Evolutionary conservation across 1,140 invertebrate genomes (phyloP).

Genomic region (Lanistes nyassanus): DNA sequence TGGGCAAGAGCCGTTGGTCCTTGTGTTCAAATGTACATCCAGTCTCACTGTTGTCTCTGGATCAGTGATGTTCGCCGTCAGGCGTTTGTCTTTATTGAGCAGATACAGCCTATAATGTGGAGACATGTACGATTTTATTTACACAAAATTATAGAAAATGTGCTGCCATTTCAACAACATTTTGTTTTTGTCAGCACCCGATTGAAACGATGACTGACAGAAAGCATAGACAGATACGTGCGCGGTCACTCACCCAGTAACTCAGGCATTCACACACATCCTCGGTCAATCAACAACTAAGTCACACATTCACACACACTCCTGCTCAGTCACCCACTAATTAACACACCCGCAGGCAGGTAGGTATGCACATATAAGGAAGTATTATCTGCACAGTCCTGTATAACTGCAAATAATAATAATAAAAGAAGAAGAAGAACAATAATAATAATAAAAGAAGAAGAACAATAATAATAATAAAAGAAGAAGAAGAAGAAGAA

Average conservation of each 20-base stretch:
- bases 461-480: background rate
- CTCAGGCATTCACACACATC: background rate
- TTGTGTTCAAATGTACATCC: slow-evolving; percentile 47
- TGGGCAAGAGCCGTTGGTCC: slow-evolving; percentile 38
- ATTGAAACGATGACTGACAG: no score
- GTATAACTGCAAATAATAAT: background rate
- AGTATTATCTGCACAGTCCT: background rate
- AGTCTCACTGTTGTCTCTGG: slow-evolving; percentile 32
- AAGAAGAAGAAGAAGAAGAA: background rate
- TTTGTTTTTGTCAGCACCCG: no score
- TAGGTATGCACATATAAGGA: background rate
- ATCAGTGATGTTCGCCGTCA: slow-evolving; percentile 35
- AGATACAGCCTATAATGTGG: slow-evolving; percentile 46
- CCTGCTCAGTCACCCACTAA: background rate
- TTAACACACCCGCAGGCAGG: background rate
- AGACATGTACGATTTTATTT: no score
- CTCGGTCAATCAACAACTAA: background rate
- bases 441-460: background rate
- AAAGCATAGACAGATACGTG: no score
- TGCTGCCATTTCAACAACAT: background rate
- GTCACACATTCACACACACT: background rate
- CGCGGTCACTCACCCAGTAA: background rate
- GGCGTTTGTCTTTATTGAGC: slow-evolving; percentile 35
- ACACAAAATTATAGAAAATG: background rate
- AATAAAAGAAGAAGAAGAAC: background rate